Evolutionary conservation across 1,140 invertebrate genomes (phyloP).

Genomic region (Calliopsis andreniformis): DNA sequence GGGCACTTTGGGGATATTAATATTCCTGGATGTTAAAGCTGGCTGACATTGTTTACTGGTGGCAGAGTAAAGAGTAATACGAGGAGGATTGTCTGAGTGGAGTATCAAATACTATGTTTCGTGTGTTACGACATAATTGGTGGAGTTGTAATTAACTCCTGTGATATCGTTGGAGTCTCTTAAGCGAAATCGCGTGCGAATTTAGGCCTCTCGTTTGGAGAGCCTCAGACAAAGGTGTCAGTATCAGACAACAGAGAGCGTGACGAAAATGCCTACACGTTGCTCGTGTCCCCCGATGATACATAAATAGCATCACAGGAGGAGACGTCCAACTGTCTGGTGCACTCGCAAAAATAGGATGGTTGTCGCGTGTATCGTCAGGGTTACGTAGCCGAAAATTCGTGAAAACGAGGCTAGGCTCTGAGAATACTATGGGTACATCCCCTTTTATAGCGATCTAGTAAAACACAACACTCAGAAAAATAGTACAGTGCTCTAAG

Average conservation of each 20-base stretch:
- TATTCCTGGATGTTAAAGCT: neutral
- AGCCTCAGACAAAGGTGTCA: neutral
- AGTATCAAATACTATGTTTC: no score
- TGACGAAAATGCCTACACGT: slow-evolving; percentile 55
- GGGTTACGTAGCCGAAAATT: slow-evolving; percentile 37
- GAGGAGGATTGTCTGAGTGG: no score
- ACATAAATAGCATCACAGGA: slow-evolving; percentile 62
- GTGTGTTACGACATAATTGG: no score
- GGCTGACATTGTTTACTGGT: no score
- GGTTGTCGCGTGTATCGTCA: slow-evolving; percentile 34
- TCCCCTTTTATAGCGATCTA: no score
- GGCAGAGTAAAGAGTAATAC: no score
- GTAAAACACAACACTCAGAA: no score
- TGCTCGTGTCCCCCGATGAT: slow-evolving; percentile 49
- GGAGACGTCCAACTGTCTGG: slow-evolving; percentile 75
- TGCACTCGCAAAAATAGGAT: slow-evolving; percentile 74
- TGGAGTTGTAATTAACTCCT: no score
- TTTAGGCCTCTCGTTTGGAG: neutral
- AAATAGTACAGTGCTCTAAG: no score
- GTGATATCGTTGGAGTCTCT: no score
- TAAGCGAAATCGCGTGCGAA: neutral
- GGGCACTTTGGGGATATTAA: no score
- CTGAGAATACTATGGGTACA: no score
- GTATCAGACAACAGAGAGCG: slow-evolving; percentile 56
- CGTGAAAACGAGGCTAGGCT: slow-evolving; percentile 46